Base-by-base conservation (phyloP, 2,113 vertebrate genomes). In the Cathartes aura region DNA sequence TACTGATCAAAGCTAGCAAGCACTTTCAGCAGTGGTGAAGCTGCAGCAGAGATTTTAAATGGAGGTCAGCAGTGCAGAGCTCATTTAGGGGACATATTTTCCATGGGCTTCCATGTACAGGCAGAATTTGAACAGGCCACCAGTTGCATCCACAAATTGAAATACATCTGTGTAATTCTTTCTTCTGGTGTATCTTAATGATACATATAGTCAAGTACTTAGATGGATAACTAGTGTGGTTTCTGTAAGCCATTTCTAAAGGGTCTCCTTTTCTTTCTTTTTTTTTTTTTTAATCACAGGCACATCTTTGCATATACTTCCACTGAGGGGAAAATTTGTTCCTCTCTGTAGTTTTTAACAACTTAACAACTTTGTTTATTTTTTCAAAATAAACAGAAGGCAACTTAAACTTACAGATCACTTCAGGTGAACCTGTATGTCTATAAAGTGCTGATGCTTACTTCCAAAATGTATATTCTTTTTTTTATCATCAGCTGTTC, bases 21-120 rank as follows among this genome's bases (percentile, higher is more conserved):
- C 53, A 36, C 63, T 82, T 36, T 66, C 19, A 38, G 71, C 43
- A 53, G 42, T 12, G 27, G 53, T 52, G 71, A 76, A 80, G 74
- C 48, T 76, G 38, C 47, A 82, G 71, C 3, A 56, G 80, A 83
- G 58, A 27, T 64, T 88, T 86, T 72, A 71, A 62, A 50, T 13
- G 15, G 66, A 94, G 82, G 85, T 94, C 92, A 94, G 73, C 64
- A 89, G 91, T 60, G 74, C 82, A 90, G 85, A 92, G 70, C 87
- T 95, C 82, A 53, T 72, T 90, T 30, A 43, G 62, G n/a, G 78
- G 53, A 36, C 1, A 0, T 11, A 6, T 64, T 48, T 85, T 82
- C 56, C 2, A 1, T 4, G 3, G 53, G 8, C 27, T 95, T 82
- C 62, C 56, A 26, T 4, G 5, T 36, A 38, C 24, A 73, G 64